Evolutionary conservation across 2,888 invertebrate species (phyloP), one percentile per base, ranked within the genome.

Genomic region (Sinhomidia bicolor): DNA sequence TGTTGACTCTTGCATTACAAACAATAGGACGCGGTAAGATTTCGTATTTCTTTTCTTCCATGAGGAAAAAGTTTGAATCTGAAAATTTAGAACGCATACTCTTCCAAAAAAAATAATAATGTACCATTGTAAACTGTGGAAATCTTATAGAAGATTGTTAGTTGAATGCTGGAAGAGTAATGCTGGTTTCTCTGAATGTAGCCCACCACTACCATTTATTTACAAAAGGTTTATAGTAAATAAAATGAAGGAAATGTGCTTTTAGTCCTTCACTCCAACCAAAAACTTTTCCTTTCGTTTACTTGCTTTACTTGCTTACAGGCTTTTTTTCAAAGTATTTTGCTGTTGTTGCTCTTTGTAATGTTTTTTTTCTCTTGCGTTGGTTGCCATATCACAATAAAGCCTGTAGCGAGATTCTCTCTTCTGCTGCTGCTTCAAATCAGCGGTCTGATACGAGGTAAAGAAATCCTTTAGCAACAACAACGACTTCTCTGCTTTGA

Each of bases 211-310:
- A 14, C 78, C 36, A 79, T 79, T 36, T 79, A 79, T 79, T 65
- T 65, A 47, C 62, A 47, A 65, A 81, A 65, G 62, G 81, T 81
- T 81, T 81, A 81, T 26, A 62, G 65, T n/a, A 32, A 81, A 47
- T 29, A 81, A 44, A 60, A 26, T 62, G 62, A 14, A 81, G 81
- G 29, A 65, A 65, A 81, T 79, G 36, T 36, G 60, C 79, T 79
- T 60, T 57, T 57, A 78, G 78, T 60, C 57, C 14, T 41, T 57
- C 54, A 29, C 54, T 60, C 54, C 41, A 3, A 6, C 41, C 20
- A 23, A 57, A 60, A 57, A 60, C 2, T 41, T 79, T 54, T 79
- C 23, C 12, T 54, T 41, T 32, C n/a, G 29, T 79, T 23, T 60
- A 17, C 17, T 71, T 71, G 41, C 7, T 26, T 41, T 29, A 32